Percentiles rank a stretch among this genome's conserved stretches.
Evolutionary conservation across 2,888 invertebrate species (phyloP).

Genomic region (Herminia tarsipennalis): DNA sequence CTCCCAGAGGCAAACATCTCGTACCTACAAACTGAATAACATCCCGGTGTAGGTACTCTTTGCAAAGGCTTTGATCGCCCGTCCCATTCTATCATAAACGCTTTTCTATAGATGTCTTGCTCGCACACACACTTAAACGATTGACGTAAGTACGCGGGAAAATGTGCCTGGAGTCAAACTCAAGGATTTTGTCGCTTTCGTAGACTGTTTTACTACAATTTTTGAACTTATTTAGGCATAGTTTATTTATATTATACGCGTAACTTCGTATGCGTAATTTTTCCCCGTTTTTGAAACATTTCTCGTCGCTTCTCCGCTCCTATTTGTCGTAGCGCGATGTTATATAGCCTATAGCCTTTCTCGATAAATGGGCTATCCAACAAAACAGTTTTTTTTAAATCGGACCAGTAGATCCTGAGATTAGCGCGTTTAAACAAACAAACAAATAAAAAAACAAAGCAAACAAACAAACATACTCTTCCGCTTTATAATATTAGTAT

Average conservation of each 20-base stretch:
- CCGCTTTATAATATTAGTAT: too few species aligned
- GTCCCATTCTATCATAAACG: constrained; percentile 52
- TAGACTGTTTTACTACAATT: constrained; percentile 31
- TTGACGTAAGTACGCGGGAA: constrained; percentile 64
- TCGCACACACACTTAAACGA: constrained; percentile 56
- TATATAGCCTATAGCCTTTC: too few species aligned
- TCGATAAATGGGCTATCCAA: too few species aligned
- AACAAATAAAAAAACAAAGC: too few species aligned
- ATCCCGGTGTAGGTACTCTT: constrained; percentile 48
- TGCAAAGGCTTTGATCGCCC: constrained; percentile 56
- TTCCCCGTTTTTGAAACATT: too few species aligned
- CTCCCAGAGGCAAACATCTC: constrained; percentile 26
- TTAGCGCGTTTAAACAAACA: too few species aligned
- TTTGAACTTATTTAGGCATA: constrained; percentile 11
- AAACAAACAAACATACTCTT: too few species aligned
- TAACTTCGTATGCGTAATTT: too few species aligned
- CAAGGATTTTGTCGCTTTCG: constrained; percentile 53
- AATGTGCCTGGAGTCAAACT: constrained; percentile 54
- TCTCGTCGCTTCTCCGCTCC: too few species aligned
- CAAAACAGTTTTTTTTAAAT: too few species aligned
- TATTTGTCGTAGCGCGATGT: too few species aligned
- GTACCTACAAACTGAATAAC: constrained; percentile 13
- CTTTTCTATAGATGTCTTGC: constrained; percentile 41
- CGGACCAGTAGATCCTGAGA: too few species aligned
- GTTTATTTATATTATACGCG: background rate